Conservation (phyloP, 1,140 invertebrate species). For the Camponotus floridanus region DNA sequence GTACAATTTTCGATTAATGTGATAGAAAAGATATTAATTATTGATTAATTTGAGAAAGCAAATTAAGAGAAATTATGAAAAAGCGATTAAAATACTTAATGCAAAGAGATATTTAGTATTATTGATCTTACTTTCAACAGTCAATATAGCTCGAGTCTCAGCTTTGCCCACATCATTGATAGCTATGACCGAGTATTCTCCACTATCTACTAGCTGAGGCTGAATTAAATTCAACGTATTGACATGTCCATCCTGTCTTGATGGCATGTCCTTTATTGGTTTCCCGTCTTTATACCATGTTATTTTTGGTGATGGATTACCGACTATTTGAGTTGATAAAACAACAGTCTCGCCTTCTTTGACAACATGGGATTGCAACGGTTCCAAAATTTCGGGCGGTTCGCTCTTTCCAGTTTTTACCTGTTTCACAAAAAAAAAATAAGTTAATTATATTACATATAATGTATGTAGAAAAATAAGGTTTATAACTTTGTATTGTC, state of each 20-base stretch:
- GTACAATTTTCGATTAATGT: neutral
- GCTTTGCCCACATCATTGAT: conserved; percentile 92
- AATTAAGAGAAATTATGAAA: conserved; percentile 8
- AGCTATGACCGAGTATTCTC: conserved; percentile 93
- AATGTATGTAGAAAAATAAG: neutral
- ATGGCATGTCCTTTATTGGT: conserved; percentile 87
- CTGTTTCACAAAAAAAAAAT: conserved; percentile 65
- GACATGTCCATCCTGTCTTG: conserved; percentile 89
- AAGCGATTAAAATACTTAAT: neutral
- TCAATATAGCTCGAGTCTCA: conserved; percentile 91
- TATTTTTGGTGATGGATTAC: conserved; percentile 92
- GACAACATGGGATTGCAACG: conserved; percentile 91
- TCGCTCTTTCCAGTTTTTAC: conserved; percentile 91
- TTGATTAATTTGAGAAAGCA: neutral
- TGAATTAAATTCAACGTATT: conserved; percentile 90
- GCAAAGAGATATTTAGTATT: neutral
- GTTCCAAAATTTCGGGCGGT: conserved; percentile 93
- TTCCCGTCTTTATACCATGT: conserved; percentile 93
- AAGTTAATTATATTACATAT: conserved; percentile 2
- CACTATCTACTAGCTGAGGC: conserved; percentile 89
- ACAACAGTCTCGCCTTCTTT: conserved; percentile 92
- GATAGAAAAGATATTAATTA: neutral
- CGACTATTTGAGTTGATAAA: conserved; percentile 92
- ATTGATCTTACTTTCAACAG: conserved; percentile 91
- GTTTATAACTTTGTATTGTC: conserved; percentile 8